Evolutionary conservation across 2,888 invertebrate genomes (phyloP), one percentile per base, ranked within the genome.

Genomic region (Ptycholaimellus sp.): DNA sequence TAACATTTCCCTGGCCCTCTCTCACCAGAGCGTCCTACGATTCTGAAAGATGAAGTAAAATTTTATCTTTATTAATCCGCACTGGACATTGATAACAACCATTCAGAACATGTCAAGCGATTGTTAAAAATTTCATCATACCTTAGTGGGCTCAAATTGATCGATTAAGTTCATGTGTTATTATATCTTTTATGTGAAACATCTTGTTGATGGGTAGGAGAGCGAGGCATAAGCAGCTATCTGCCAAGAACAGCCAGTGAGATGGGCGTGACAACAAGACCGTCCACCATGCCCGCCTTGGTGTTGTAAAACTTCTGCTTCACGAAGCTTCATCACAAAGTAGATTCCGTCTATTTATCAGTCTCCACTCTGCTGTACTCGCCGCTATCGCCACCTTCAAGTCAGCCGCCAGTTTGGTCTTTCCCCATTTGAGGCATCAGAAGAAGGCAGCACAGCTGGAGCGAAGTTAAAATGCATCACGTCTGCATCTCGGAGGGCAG

Each of bases 401-500:
- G 20, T 14, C n/a, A n/a, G n/a, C n/a, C 30, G 82, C 80, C n/a
- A n/a, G n/a, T n/a, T n/a, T n/a, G n/a, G n/a, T n/a, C 58, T 59
- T 22, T 33, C n/a, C 25, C 13, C 13, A 20, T 14, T n/a, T 32
- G 14, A 23, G 11, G n/a, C 33, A 27, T 33, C 7, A 33, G 21
- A 11, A 33, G n/a, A n/a, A n/a, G 69, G 14, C 85, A 85, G 0
- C 93, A 93, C 0, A 87, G 82, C 0, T 93, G 93, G 0, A 96
- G 87, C 0, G 96, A 90, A 49, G 99, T 93, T 60, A 99, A 99
- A 51, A 96, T 99, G 47, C n/a, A n/a, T n/a, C 93, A 68, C 0
- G 93, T 90, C 61, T 99, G 96, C 90, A 96, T 90, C 63, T 99
- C 96, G 6, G 82, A 83, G 0, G 96, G 96, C 45, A 96, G 59